Evolutionary conservation across 2,888 invertebrate genomes (phyloP), one percentile per base, ranked within the genome.

Genomic region (Linnaemya vulpina): DNA sequence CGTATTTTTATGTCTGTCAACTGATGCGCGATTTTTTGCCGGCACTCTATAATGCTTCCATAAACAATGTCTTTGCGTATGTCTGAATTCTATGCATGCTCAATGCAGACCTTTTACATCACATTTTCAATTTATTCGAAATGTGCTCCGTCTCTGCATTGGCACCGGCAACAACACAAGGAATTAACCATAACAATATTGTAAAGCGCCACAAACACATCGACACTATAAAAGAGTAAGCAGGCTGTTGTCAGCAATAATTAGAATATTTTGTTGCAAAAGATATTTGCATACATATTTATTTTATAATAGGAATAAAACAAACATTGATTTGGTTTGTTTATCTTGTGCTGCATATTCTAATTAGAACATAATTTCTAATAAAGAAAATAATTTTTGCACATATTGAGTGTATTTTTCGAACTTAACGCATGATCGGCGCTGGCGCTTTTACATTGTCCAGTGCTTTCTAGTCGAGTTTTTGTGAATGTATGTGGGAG

Each of bases 21-120:
- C 49, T 75, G 85, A 43, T 79, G 83, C 86, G 79, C 83, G 73
- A 65, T 76, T 62, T 76, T 77, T 79, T 82, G 46, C 79, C 83
- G 76, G 40, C 76, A 76, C 53, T 73, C 73, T 68, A 76, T 75
- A 75, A 63, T 63, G 65, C 20, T 63, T 67, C 77, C 75, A 83
- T 73, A 82, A 76, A 77, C 51, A 82, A 82, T 46, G 82, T 71
- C 75, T 89, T 88, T 90, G 90, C 90, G 90, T 89, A 86, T 91
- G 89, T 89, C 89, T 88, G 85, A 88, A 89, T 88, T 90, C 88
- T 87, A 89, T 89, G 94, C 94, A 94, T 94, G 94, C 94, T 94
- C 94, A 93, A 87, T 87, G 85, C 83, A 79, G 62, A 22, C 55
- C 49, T 75, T 71, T 70, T 30, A 70, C 76, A 75, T 62, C 11